A percentile compares a stretch with the other conserved stretches of the same genome.
These are phyloP conservation scores for Nemurella pictetii DNA, from an alignment of 2,888 invertebrate species.

Conservation along the genomic window DNA sequence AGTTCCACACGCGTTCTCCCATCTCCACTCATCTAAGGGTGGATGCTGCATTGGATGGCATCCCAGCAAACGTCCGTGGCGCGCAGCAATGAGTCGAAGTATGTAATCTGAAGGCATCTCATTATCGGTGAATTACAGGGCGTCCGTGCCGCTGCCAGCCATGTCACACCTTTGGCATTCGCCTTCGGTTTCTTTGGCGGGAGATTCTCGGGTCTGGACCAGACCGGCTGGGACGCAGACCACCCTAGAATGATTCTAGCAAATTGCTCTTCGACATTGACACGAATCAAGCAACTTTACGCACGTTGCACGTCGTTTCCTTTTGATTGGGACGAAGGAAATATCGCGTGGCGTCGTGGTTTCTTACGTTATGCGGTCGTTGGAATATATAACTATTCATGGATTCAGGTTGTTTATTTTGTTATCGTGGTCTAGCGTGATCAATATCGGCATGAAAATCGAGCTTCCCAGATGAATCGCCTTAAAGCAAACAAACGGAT, in stretches of 20 bases:
- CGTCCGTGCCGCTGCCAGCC: not conserved
- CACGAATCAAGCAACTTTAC: no score
- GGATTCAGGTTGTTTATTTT: not conserved
- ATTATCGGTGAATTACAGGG: conserved; percentile 7
- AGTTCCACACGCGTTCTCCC: not conserved
- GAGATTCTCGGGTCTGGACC: not conserved
- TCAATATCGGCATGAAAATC: not conserved
- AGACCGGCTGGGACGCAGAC: not conserved
- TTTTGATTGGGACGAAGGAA: no score
- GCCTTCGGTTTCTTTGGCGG: not conserved
- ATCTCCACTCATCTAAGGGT: not conserved
- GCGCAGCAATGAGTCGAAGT: not conserved
- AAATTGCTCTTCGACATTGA: not conserved
- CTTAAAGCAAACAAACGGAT: not conserved
- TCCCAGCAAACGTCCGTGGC: not conserved
- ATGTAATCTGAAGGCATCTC: not conserved
- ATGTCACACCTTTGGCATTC: not conserved
- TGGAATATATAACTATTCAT: not conserved
- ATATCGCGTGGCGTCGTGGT: no score
- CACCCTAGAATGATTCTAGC: not conserved
- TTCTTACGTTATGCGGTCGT: no score
- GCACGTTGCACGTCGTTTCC: no score
- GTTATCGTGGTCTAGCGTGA: not conserved
- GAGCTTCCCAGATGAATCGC: not conserved
- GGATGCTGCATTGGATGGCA: not conserved